These are phyloP conservation scores for Struthidea cinerea DNA, from an alignment of 2,113 vertebrate species.

Conservation along the genomic window DNA sequence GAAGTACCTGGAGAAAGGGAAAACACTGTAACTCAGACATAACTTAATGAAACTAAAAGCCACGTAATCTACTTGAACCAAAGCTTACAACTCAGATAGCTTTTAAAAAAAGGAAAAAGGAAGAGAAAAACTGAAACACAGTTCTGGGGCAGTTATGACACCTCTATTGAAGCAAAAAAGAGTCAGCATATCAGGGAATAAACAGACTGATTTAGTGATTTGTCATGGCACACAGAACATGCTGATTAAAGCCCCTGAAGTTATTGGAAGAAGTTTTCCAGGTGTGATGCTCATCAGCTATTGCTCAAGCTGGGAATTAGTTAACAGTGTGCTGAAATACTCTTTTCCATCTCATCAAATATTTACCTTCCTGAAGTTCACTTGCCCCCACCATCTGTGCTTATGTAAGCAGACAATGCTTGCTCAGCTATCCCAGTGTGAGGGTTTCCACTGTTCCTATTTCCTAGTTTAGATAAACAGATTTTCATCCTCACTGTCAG, in stretches of 20 bases:
- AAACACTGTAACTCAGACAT: not conserved
- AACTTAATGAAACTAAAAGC: not conserved
- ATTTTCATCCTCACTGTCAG: not conserved
- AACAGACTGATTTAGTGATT: not conserved
- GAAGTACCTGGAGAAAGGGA: not conserved
- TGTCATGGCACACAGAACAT: not conserved
- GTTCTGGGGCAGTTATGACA: not conserved
- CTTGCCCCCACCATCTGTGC: not conserved
- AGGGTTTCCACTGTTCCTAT: not conserved
- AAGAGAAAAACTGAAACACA: not conserved
- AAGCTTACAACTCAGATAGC: not conserved
- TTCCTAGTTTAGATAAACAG: not conserved
- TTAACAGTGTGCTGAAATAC: not conserved
- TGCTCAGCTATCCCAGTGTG: not conserved
- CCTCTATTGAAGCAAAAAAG: not conserved
- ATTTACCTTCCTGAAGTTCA: not conserved
- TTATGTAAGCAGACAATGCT: not conserved
- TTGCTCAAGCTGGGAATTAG: not conserved
- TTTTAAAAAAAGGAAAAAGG: not conserved
- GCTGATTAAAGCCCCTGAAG: not conserved
- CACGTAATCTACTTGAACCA: not conserved
- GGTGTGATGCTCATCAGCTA: not conserved
- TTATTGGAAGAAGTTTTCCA: not conserved
- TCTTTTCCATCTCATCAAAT: constrained; percentile 11
- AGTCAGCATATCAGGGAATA: not conserved